Evolutionary conservation across 2,888 invertebrate species (phyloP), one percentile per base, ranked within the genome.

Genomic region (Morpho helenor): DNA sequence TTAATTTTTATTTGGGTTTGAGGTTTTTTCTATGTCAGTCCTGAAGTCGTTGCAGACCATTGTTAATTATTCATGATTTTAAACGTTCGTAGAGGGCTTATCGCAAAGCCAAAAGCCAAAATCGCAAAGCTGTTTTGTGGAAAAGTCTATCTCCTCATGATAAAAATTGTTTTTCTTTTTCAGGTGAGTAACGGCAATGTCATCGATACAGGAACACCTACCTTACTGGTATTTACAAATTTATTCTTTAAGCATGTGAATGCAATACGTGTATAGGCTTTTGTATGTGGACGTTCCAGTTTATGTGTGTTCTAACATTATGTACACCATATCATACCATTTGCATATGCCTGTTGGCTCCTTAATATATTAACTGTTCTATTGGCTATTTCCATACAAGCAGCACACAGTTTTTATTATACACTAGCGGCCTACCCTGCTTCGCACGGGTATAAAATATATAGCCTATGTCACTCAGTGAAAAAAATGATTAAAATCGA

Each of bases 121-220:
- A 16, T 16, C 16, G 16, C 16, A 16, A 16, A 16, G 16, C 16
- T 16, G 16, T 16, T 16, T 16, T 16, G 16, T 16, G 16, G 16
- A 16, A 16, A 16, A 16, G 16, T 16, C 16, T 16, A 16, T 16
- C 16, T 16, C 16, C 16, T 16, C 16, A 16, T 16, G 16, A 16
- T 16, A 5, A 31, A 31, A 31, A 31, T 31, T 3, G 3, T 31
- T 31, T 31, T 31, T 77, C 81, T 72, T 68, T 88, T 88, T 71
- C 87, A 90, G 90, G 89, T 90, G 89, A 89, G 90, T 90, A 90
- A 90, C 89, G 90, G 90, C 87, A 90, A 90, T 89, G 89, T 89
- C 88, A 87, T 90, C 89, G 90, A 90, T 77, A 87, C 89, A 73
- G 90, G 90, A 84, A 89, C 90, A 75, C 84, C 87, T 71, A 87